Evolutionary conservation across 2,113 vertebrate species (phyloP), one percentile per base, ranked within the genome.

Genomic region (Capreolus pygargus): DNA sequence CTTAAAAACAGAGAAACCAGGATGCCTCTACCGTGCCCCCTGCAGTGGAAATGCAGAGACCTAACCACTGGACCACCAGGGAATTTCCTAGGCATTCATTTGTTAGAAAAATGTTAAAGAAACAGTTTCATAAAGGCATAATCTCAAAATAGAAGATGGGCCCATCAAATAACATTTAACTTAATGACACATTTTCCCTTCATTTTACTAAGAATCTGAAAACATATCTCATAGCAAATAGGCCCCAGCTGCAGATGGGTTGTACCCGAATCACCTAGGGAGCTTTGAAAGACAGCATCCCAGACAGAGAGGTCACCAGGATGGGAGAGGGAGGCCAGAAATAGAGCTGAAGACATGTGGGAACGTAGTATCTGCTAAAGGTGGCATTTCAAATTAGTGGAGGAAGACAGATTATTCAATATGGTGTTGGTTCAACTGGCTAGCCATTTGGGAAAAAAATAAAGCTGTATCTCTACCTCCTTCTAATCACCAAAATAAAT

Each of bases 401-500:
- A 36, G 55, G 67, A 55, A 81, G 36, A 84, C 58, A 83, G 85
- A 94, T 33, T 90, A 74, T 88, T 91, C 96, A 93, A 30, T 93
- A 83, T 21, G 39, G 45, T 91, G 45, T 91, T 58, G 90, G 67
- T 89, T 89, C 95, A 86, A 78, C 78, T 86, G 86, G 70, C 87
- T 70, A 86, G 61, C 61, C 79, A 86, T 52, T 87, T 78, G 60
- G 54, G 82, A 92, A 86, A 74, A 91, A 94, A 97, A 96, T 50
- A 76, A 97, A 95, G 54, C 91, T 90, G 54, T 39, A 76, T 78
- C 64, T 85, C 93, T 90, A 43, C 64, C 47, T 94, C 79, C 76
- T 92, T 96, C 58, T 76, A 76, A 39, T 76, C 84, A 78, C 79
- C 83, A 95, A 94, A 95, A 94, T 96, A 95, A 94, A 97, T 95